Evolutionary conservation across 2,888 invertebrate species (phyloP), one percentile per base, ranked within the genome.

Genomic region (Phlogophora meticulosa): DNA sequence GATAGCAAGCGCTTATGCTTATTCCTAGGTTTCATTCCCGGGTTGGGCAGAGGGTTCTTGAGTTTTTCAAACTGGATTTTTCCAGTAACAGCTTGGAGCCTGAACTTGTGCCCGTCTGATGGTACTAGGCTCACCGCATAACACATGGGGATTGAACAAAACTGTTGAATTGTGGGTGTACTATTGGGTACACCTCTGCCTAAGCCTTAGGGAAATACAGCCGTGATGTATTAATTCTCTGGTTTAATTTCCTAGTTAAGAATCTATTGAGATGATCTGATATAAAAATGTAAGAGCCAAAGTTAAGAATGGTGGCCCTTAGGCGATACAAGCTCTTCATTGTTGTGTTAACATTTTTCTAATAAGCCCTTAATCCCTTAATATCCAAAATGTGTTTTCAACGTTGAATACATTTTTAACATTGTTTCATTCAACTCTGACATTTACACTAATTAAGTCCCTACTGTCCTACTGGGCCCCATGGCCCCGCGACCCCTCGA

Each of bases 401-500:
- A 11, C 17, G 1, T 53, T 53, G n/a, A n/a, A 45, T 4, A 32
- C 9, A 11, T 9, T 48, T 7, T 11, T 20, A 10, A 36, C 13
- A 24, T n/a, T 49, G 10, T 13, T 10, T 38, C 22, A 5, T 34
- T 48, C 10, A 45, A 65, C 7, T 22, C 15, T 11, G 20, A 20
- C 10, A 15, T 49, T 11, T n/a, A 13, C 55, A 34, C 10, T 1
- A 43, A n/a, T 17, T n/a, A 7, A n/a, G 4, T 38, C 1, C 2
- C 9, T 36, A 15, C 38, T 20, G 17, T 55, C 38, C 40, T 11
- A n/a, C n/a, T n/a, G n/a, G n/a, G n/a, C n/a, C n/a, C n/a, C n/a
- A n/a, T n/a, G n/a, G n/a, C n/a, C n/a, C n/a, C n/a, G 0, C 0
- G 3, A 2, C 10, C 1, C 7, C 1, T 9, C 0, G 2, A 48